Evolutionary conservation across 2,797 vertebrate species (phyloP), one percentile per base, ranked within the genome.

Genomic region (Phataginus tetradactyla): DNA sequence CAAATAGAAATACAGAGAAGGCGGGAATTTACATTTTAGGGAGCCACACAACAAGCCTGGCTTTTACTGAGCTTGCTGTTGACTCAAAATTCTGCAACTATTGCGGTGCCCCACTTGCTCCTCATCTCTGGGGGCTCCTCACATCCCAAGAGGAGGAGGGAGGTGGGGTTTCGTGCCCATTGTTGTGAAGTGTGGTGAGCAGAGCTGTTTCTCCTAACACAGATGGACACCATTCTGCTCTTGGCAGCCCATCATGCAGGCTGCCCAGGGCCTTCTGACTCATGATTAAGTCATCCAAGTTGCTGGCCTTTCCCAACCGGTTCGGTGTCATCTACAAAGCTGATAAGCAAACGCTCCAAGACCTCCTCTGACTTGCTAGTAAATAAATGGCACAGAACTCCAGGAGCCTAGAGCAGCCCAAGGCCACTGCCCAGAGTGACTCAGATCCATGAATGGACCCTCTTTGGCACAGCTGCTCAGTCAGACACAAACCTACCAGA

Each of bases 251-350:
- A 32, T 57, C 79, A 25, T 0, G 14, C 12, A 66, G 53, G 42
- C 72, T 63, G 51, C 25, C 85, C 68, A 21, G 66, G 12, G 61
- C 86, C 55, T 66, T 80, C 63, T 92, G 96, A 97, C 80, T 97
- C 97, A 96, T 21, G 3, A 69, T 53, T 32, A 77, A 75, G 53
- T 91, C 91, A 96, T 25, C 63, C 15, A 21, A 59, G 23, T 61
- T 74, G 90, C 11, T 0, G 7, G 34, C 77, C 91, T 92, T 90
- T 86, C 77, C 87, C 92, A 93, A 84, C 78, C 53, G 34, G 63
- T 12, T 79, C 34, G 39, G 45, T 91, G 69, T 55, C 94, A 74
- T 45, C 25, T 12, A 49, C 42, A 86, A 64, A 80, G 39, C 29
- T 15, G 37, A 74, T 51, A 86, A 63, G 77, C 15, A 39, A 89